Evolutionary conservation across 2,113 vertebrate genomes (phyloP).

Genomic region (Perca flavescens): DNA sequence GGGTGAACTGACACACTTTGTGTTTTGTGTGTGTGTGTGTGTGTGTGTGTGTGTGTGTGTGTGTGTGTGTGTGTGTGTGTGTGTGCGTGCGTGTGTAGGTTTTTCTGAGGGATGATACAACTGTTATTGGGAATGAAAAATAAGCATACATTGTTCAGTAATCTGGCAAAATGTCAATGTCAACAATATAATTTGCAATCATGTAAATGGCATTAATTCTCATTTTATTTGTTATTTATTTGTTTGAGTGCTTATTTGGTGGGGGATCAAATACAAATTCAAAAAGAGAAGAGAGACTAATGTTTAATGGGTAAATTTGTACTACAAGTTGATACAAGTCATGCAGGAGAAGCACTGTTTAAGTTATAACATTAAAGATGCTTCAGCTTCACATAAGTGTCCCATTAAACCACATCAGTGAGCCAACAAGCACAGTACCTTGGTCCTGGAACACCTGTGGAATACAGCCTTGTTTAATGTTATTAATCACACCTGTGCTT

Average conservation of each 20-base stretch:
- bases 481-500: not conserved
- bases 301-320: not conserved
- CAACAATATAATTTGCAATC: not conserved
- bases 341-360: not conserved
- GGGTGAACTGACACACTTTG: not conserved
- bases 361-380: not conserved
- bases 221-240: not conserved
- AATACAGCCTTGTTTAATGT: not conserved
- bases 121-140: constrained; percentile 12
- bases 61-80: constrained; percentile 1
- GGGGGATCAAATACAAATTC: not conserved
- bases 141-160: constrained; percentile 5
- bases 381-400: not conserved
- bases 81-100: not conserved
- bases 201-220: not conserved
- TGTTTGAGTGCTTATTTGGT: not conserved
- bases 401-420: not conserved
- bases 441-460: not conserved
- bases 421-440: not conserved
- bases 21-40: not conserved
- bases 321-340: not conserved
- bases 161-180: constrained; percentile 1
- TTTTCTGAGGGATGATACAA: constrained; percentile 5
- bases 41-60: constrained; percentile 16
- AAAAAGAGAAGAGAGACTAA: not conserved